Evolutionary conservation across 2,888 invertebrate species (phyloP), one percentile per base, ranked within the genome.

Genomic region (Hydrotaea cyrtoneurina): DNA sequence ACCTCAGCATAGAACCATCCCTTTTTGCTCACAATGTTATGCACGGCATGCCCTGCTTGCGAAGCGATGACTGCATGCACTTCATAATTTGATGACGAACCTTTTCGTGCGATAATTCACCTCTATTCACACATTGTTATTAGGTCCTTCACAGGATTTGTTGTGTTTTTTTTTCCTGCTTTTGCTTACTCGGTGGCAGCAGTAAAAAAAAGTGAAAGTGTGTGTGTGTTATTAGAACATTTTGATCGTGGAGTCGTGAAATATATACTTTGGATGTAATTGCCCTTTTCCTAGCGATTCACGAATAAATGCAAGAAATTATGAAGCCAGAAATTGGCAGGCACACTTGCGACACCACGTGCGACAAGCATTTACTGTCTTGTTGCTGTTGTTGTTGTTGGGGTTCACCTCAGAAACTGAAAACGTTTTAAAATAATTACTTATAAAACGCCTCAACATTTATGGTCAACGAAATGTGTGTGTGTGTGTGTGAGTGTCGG

Each of bases 91-190:
- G 21, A 66, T 11, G 69, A 69, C 43, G 39, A 39, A 46, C 39
- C 69, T 69, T 69, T 21, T 69, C 43, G 69, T 69, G 69, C 69
- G 69, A 69, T 69, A 69, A 43, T 69, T 69, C 21, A 46, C 13
- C 69, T 39, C 46, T 46, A 69, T 80, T 76, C 77, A 80, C 80
- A 83, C 66, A 62, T 31, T 73, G 59, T 59, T 59, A 74, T 74
- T 59, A 21, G 21, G 57, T 19, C 64, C 50, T 78, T 64, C 3
- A 74, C 53, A 77, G 62, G 17, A 62, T n/a, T n/a, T n/a, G n/a
- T n/a, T n/a, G n/a, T 31, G n/a, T 31, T 69, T 31, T 43, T 46
- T 39, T 43, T 13, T 0, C 21, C 13, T 11, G n/a, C n/a, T n/a
- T n/a, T n/a, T n/a, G n/a, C n/a, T 19, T 66, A 4, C 7, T 31